phyloP scores from a whole-genome alignment of 2,797 vertebrate species.

The Sebastes iracundus region DNA sequence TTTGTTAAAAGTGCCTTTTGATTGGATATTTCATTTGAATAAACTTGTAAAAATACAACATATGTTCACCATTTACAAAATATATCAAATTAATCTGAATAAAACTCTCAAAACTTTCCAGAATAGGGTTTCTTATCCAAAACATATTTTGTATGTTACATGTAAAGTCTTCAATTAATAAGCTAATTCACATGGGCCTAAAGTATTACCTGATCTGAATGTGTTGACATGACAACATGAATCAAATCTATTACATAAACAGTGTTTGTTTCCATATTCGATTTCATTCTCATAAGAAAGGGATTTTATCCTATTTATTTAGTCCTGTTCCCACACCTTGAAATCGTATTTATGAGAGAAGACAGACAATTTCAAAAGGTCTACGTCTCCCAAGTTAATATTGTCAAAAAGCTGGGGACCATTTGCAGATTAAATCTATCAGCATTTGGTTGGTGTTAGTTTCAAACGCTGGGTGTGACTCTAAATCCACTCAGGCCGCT shows the following conservation, averaged over 20 bases:
- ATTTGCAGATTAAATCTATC: constrained; percentile 52
- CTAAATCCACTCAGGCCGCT: constrained; percentile 48
- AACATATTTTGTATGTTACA: neutral
- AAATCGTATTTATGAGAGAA: constrained; percentile 27
- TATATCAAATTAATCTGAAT: neutral
- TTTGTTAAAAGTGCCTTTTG: neutral
- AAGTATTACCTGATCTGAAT: neutral
- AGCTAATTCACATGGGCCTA: neutral
- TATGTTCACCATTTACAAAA: neutral
- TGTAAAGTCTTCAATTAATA: neutral
- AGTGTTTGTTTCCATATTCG: constrained; percentile 7
- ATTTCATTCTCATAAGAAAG: constrained; percentile 20
- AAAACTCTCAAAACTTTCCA: neutral
- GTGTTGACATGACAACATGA: neutral
- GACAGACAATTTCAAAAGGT: constrained; percentile 26
- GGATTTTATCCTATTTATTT: constrained; percentile 19
- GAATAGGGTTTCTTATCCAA: neutral
- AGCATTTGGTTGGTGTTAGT: constrained; percentile 63
- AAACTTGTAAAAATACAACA: neutral
- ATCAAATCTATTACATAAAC: neutral
- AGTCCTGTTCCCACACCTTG: neutral
- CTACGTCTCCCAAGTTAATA: constrained; percentile 24
- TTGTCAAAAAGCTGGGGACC: constrained; percentile 28
- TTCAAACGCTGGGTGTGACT: constrained; percentile 62
- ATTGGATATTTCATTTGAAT: neutral